Evolutionary conservation across 2,797 vertebrate species (phyloP).

Genomic region (Clarias laeviceps): DNA sequence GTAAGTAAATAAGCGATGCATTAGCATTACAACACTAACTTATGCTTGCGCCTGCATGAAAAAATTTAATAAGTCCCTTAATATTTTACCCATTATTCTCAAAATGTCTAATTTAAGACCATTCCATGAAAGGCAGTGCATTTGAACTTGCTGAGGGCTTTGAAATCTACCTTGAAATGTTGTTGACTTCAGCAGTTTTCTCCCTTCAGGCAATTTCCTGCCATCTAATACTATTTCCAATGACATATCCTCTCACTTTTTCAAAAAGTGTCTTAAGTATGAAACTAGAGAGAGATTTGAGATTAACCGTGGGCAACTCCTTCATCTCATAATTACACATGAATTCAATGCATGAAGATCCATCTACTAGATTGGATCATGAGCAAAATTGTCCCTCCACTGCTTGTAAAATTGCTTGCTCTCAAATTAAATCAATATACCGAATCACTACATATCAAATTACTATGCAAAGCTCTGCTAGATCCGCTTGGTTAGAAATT

Average conservation of each 20-base stretch:
- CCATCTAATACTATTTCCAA: neutral
- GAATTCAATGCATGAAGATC: conserved; percentile 26
- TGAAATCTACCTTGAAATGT: conserved; percentile 13
- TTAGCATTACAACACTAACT: neutral
- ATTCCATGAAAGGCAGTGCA: neutral
- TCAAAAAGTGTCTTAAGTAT: neutral
- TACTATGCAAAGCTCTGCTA: conserved; percentile 13
- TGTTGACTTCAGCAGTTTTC: conserved; percentile 26
- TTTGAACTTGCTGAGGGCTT: neutral
- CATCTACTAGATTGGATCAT: conserved; percentile 38
- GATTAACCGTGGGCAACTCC: conserved; percentile 12
- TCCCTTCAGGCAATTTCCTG: conserved; percentile 17
- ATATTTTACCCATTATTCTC: neutral
- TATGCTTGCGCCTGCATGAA: neutral
- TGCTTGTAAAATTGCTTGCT: conserved; percentile 31
- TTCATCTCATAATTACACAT: conserved; percentile 29
- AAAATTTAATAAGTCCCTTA: neutral
- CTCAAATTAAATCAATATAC: conserved; percentile 48
- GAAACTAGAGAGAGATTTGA: conserved; percentile 15
- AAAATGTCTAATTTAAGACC: conserved; percentile 2
- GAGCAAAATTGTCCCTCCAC: conserved; percentile 10
- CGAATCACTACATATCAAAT: conserved; percentile 38
- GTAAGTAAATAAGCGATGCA: neutral
- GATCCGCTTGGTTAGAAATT: conserved; percentile 9
- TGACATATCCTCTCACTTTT: neutral